Evolutionary conservation across 1,140 invertebrate species (phyloP).

Genomic region (Mesaphorura yosii): DNA sequence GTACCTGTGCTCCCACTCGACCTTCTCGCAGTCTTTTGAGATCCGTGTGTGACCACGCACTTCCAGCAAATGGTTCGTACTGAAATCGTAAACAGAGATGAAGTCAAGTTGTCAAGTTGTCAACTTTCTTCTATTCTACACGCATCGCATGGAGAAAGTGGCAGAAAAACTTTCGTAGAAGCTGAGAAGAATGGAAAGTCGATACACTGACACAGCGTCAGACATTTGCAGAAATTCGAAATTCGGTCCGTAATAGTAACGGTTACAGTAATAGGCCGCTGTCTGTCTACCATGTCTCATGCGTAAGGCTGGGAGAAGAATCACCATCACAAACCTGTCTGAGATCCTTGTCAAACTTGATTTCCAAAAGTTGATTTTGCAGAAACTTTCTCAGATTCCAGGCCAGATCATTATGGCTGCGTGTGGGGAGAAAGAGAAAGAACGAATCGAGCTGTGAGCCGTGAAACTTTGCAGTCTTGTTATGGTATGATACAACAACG

Average conservation of each 20-base stretch:
- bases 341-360: constrained; percentile 35
- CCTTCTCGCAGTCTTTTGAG: constrained; percentile 32
- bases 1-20: constrained; percentile 34
- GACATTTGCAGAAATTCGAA: no score
- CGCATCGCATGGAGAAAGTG: background rate
- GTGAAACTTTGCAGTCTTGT: no score
- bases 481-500: no score
- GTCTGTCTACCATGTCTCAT: no score
- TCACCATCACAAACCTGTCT: constrained; percentile 32
- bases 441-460: no score
- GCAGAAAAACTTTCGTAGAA: background rate
- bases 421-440: constrained; percentile 6
- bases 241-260: no score
- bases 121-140: background rate
- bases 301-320: no score
- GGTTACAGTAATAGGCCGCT: no score
- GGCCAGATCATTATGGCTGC: constrained; percentile 42
- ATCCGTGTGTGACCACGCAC: constrained; percentile 69
- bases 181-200: constrained; percentile 12
- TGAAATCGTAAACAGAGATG: constrained; percentile 24
- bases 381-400: constrained; percentile 37
- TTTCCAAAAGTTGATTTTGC: constrained; percentile 38
- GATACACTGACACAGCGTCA: no score
- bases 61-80: constrained; percentile 64
- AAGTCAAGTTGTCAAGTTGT: background rate